Percentiles rank a stretch among this genome's conserved stretches.
Conservation (phyloP, 2,888 invertebrate genomes). For the Andrena praecox region DNA sequence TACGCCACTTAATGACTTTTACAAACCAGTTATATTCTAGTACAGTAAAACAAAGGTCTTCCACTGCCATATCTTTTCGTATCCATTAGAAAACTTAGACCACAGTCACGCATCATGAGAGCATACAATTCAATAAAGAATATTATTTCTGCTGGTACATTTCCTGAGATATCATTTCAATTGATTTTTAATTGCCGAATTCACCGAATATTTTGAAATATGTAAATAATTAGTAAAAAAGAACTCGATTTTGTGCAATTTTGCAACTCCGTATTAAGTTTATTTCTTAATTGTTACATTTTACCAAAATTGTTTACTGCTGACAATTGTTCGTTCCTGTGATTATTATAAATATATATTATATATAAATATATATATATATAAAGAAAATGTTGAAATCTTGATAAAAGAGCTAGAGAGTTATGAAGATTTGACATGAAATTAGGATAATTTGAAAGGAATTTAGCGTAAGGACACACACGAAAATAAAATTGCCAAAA, state of each 20-base stretch:
- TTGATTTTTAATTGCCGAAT: neutral
- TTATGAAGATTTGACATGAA: constrained; percentile 48
- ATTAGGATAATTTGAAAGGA: constrained; percentile 46
- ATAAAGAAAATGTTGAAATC: constrained; percentile 35
- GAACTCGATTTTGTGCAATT: constrained; percentile 50
- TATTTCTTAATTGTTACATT: constrained; percentile 15
- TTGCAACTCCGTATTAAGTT: constrained; percentile 8
- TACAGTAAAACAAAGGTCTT: constrained; percentile 45
- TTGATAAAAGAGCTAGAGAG: constrained; percentile 39
- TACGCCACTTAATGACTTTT: constrained; percentile 13
- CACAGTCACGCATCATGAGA: neutral
- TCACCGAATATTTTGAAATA: neutral
- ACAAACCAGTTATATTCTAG: constrained; percentile 18
- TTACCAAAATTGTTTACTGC: constrained; percentile 61
- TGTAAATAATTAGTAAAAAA: constrained; percentile 1
- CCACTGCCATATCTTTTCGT: constrained; percentile 40
- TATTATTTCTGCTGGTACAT: neutral
- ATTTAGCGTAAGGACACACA: constrained; percentile 56
- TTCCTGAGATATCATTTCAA: neutral
- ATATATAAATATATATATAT: constrained; percentile 30
- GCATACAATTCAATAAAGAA: neutral
- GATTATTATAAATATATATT: constrained; percentile 53
- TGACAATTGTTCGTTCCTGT: constrained; percentile 57
- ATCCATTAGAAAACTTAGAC: constrained; percentile 16
- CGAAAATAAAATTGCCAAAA: constrained; percentile 56